These are phyloP conservation scores for Oryzias woworae DNA, from an alignment of 2,113 vertebrate species.

Conservation along the genomic window DNA sequence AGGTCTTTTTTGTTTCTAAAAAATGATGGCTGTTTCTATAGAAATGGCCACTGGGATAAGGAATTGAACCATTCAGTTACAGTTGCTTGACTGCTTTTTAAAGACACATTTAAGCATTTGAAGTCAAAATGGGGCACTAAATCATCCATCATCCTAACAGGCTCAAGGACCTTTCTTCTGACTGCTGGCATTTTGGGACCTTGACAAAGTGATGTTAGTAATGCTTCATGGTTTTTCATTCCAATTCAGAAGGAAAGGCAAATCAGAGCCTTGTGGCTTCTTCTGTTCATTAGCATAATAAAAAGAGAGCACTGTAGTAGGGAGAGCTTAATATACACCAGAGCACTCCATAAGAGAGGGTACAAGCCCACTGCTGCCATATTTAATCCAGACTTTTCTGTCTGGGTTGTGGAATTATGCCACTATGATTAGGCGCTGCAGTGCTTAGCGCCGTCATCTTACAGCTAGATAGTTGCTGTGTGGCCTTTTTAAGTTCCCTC, in stretches of 20 bases:
- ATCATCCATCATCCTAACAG: conserved; percentile 24
- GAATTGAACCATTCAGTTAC: conserved; percentile 4
- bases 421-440: conserved; percentile 14
- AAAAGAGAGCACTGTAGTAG: conserved; percentile 50
- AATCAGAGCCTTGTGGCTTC: conserved; percentile 44
- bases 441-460: conserved; percentile 6
- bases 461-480: conserved; percentile 7
- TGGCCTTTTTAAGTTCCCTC: background rate
- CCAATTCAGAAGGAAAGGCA: conserved; percentile 51
- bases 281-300: conserved; percentile 55
- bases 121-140: conserved; percentile 12
- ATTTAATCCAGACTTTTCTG: conserved; percentile 39
- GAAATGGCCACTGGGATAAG: no score
- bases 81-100: background rate
- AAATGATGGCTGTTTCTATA: no score
- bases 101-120: conserved; percentile 2
- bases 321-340: conserved; percentile 52
- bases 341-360: conserved; percentile 33
- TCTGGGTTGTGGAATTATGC: conserved; percentile 23
- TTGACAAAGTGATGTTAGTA: conserved; percentile 38
- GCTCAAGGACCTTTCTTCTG: conserved; percentile 44
- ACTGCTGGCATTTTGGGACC: conserved; percentile 31
- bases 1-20: no score
- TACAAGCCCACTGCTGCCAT: conserved; percentile 42
- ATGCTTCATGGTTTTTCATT: conserved; percentile 45